Evolutionary conservation across 2,888 invertebrate genomes (phyloP), one percentile per base, ranked within the genome.

Genomic region (Hydroisotoma schaefferi): DNA sequence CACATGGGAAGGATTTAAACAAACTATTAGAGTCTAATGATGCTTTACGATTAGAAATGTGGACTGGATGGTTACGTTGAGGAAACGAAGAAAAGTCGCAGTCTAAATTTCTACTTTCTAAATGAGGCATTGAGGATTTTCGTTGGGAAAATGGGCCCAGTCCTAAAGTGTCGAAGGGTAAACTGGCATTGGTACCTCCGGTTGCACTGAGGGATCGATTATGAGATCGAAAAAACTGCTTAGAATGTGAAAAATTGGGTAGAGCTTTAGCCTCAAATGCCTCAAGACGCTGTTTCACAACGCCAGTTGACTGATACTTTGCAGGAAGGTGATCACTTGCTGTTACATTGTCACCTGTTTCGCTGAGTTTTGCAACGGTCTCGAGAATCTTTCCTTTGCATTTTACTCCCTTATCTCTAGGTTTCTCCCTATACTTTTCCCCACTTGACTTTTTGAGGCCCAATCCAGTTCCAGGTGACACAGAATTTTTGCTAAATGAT

Each of bases 271-370:
- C 90, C 80, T 93, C 92, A 77, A 92, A 91, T 77, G 89, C 91
- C 76, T 87, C 87, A 77, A 90, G 90, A 72, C 91, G 83, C 81
- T 87, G 88, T 80, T 86, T 85, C 71, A 92, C 92, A 76, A 87
- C 86, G 27, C 91, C 90, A 44, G 83, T 82, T 61, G 82, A 56
- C 20, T 55, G 60, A 38, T 59, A 59, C n/a, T 54, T 54, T 2
- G 37, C 47, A 18, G 59, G 59, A 40, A 25, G 23, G 15, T 53
- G 53, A 40, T 53, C 53, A 22, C 38, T 23, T 8, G 52, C 23
- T 8, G 52, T 10, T 4, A 52, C 12, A 26, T 43, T 6, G 27
- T 53, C 53, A 10, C 53, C 28, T 37, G 18, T 38, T 12, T 55
- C 44, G 29, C 48, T 59, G 33, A 51, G 43, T 22, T 52, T 40